Conservation (phyloP, 2,888 invertebrate genomes). For the Camptogramma bilineatum region DNA sequence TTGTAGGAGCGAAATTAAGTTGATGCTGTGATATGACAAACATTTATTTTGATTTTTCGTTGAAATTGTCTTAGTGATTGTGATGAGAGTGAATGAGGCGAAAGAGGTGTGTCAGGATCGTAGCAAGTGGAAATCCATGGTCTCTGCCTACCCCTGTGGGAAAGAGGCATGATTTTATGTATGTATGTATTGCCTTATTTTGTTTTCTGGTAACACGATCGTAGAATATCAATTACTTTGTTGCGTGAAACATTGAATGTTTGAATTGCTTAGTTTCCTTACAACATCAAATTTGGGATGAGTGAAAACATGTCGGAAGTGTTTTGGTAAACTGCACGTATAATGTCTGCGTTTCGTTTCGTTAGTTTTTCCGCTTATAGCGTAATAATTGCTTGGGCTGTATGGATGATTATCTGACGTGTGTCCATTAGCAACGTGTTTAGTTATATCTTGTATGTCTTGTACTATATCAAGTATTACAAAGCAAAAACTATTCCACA, state of each 20-base stretch:
- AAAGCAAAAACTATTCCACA: neutral
- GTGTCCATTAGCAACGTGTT: slow-evolving; percentile 1
- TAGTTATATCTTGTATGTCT: neutral
- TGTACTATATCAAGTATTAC: neutral
- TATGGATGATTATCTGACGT: neutral
- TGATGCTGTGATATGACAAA: neutral
- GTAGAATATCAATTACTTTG: neutral
- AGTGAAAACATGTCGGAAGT: slow-evolving; percentile 40
- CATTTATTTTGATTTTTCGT: neutral
- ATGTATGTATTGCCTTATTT: neutral
- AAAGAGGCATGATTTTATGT: no score
- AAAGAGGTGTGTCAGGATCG: no score
- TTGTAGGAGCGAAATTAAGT: neutral
- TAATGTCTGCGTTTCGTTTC: slow-evolving; percentile 27
- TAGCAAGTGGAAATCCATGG: no score
- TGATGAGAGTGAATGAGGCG: no score
- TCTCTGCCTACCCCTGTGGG: no score
- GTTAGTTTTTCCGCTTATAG: slow-evolving; percentile 19
- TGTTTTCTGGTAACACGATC: neutral
- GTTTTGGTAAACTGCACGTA: slow-evolving; percentile 32
- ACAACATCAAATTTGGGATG: slow-evolving; percentile 3
- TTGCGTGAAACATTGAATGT: neutral
- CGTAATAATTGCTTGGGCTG: slow-evolving; percentile 3
- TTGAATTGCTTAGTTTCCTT: neutral
- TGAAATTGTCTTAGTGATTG: no score